phyloP scores from a whole-genome alignment of 2,888 invertebrate genomes.

The Clusia tigrina region DNA sequence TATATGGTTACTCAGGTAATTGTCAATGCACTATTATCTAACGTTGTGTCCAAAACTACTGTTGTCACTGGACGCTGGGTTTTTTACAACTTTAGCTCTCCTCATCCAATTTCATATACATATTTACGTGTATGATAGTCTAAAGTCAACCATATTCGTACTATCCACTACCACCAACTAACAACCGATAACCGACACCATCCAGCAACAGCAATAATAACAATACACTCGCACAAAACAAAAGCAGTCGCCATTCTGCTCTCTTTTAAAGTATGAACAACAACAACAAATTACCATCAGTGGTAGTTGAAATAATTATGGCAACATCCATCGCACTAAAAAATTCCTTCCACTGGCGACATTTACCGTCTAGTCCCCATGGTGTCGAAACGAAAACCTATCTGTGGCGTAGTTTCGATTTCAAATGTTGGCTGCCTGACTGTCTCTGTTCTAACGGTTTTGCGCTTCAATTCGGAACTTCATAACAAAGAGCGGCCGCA shows the following conservation, averaged over 20 bases:
- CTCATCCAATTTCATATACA: neutral
- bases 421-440: slow-evolving; percentile 56
- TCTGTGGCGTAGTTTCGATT: slow-evolving; percentile 42
- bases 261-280: slow-evolving; percentile 16
- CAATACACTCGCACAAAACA: slow-evolving; percentile 31
- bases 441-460: slow-evolving; percentile 45
- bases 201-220: neutral
- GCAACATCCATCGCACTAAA: slow-evolving; percentile 35
- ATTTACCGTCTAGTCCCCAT: slow-evolving; percentile 56
- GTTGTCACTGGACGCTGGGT: slow-evolving; percentile 14
- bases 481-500: slow-evolving; percentile 34
- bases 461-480: slow-evolving; percentile 37
- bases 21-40: slow-evolving; percentile 30
- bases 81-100: slow-evolving; percentile 5
- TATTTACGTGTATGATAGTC: neutral
- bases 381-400: slow-evolving; percentile 55
- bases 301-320: slow-evolving; percentile 40
- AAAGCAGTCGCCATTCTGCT: slow-evolving; percentile 35
- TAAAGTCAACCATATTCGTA: neutral
- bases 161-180: neutral
- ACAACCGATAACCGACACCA: neutral
- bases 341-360: slow-evolving; percentile 54
- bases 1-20: slow-evolving; percentile 8
- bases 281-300: slow-evolving; percentile 35
- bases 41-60: slow-evolving; percentile 25